Evolutionary conservation across 2,113 vertebrate genomes (phyloP).

Genomic region (Chloropsis cyanopogon): DNA sequence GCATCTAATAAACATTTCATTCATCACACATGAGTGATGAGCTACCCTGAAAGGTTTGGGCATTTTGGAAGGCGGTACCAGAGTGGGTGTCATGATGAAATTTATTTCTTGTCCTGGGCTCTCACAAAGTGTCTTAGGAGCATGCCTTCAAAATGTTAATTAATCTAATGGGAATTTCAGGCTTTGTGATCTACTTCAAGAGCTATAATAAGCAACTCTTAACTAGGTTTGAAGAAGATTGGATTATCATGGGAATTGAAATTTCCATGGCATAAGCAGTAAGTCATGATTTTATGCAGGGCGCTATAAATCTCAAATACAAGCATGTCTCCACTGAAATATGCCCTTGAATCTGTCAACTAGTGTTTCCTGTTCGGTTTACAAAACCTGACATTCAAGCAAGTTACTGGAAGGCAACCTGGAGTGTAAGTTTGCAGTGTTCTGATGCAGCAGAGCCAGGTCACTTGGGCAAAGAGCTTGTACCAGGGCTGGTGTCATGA

Average conservation of each 20-base stretch:
- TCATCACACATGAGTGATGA: not conserved
- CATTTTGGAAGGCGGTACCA: not conserved
- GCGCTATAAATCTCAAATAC: not conserved
- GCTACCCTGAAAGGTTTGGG: not conserved
- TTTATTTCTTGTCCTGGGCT: not conserved
- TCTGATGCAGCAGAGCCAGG: not conserved
- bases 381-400: not conserved
- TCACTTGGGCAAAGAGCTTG: not conserved
- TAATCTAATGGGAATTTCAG: constrained; percentile 27
- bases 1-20: not conserved
- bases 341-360: not conserved
- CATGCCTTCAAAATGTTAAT: not conserved
- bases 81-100: not conserved
- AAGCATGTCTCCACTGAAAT: not conserved
- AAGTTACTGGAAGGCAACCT: not conserved
- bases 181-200: not conserved
- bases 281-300: not conserved
- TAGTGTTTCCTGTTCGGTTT: not conserved
- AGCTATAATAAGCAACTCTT: not conserved
- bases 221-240: constrained; percentile 7
- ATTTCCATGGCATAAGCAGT: constrained; percentile 4
- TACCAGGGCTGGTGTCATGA: not conserved
- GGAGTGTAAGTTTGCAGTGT: not conserved
- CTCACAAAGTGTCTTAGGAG: not conserved
- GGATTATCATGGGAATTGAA: not conserved